phyloP scores from a whole-genome alignment of 2,113 vertebrate genomes.

The cattle (Bos taurus) region ARS-UCD2.0 NC_037349.1:18401001-18401500 shows the following conservation, averaged over 20 bases:
- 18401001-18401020: background rate
- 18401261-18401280: background rate
- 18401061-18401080: background rate
- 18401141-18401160: background rate
- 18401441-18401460: background rate
- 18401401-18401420: background rate
- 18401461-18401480: background rate
- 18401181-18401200: background rate
- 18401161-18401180: background rate
- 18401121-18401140: rapidly evolving
- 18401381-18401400: background rate
- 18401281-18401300: background rate
- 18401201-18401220: background rate
- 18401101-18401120: background rate
- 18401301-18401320: background rate
- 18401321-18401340: background rate
- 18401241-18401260: background rate
- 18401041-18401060: background rate
- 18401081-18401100: background rate
- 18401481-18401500: background rate
- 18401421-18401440: background rate
- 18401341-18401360: background rate
- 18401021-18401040: background rate
- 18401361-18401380: background rate
- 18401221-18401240: background rate